phyloP scores from a whole-genome alignment of 2,888 invertebrate genomes.

The Orthosia gothica region DNA sequence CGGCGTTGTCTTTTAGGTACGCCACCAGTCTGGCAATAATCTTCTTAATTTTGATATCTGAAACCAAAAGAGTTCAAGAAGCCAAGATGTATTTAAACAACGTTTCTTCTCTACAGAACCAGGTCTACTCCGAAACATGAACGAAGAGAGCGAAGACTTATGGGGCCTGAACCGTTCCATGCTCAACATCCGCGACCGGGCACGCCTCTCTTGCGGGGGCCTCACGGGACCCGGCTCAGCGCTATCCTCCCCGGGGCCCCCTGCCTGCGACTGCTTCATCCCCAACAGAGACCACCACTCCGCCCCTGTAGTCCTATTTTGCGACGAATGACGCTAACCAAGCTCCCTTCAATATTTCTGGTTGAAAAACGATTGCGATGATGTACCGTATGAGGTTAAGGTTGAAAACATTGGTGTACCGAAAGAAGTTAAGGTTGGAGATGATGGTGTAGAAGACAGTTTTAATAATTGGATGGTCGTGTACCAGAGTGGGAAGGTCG shows the following conservation, averaged over 20 bases:
- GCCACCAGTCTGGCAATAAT: too few species aligned
- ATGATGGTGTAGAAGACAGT: conserved; percentile 43
- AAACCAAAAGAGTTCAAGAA: background rate
- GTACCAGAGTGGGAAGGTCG: conserved; percentile 45
- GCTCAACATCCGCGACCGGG: conserved; percentile 83
- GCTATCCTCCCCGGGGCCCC: conserved; percentile 85
- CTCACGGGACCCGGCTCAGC: conserved; percentile 86
- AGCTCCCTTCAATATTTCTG: conserved; percentile 65
- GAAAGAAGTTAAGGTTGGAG: conserved; percentile 34
- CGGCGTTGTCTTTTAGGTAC: too few species aligned
- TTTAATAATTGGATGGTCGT: conserved; percentile 55
- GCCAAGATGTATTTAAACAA: background rate
- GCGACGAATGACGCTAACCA: conserved; percentile 89
- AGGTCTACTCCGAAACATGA: conserved; percentile 73
- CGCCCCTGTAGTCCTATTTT: conserved; percentile 92
- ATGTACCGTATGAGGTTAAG: conserved; percentile 33
- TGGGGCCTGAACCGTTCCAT: conserved; percentile 81
- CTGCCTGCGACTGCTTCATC: conserved; percentile 87
- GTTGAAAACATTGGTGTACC: conserved; percentile 39
- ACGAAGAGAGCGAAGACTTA: conserved; percentile 75
- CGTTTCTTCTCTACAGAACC: conserved; percentile 70
- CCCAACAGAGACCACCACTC: conserved; percentile 90
- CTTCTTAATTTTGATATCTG: too few species aligned
- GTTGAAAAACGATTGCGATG: conserved; percentile 64
- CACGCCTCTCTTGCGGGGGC: conserved; percentile 86